Conservation (phyloP, 64 coral and sea anemone species). For the Astreopora myriophthalma region DNA sequence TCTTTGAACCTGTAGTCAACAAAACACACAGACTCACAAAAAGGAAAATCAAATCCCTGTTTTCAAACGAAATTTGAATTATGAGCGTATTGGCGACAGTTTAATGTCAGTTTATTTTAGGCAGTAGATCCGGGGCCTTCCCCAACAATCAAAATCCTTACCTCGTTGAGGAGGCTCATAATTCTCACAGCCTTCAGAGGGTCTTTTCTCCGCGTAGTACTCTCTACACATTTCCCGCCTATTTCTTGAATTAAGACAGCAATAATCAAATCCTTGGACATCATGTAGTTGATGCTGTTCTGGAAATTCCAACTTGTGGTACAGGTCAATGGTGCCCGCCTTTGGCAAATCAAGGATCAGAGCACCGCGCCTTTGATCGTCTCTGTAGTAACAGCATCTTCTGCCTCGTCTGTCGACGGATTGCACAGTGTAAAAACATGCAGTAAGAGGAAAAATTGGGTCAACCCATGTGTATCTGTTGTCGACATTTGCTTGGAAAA, state of each 20-base stretch:
- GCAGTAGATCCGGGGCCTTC: too few relatives aligned
- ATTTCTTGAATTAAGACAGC: neutral
- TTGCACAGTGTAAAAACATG: slow-evolving; percentile 18
- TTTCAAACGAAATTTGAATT: too few relatives aligned
- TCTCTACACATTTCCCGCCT: neutral
- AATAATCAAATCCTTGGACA: neutral
- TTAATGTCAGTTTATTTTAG: too few relatives aligned
- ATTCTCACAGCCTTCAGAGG: slow-evolving; percentile 19
- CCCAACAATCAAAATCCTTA: neutral
- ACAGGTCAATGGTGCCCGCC: neutral
- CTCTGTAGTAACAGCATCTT: slow-evolving; percentile 57
- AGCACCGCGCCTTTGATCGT: neutral
- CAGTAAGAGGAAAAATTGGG: neutral
- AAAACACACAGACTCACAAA: too few relatives aligned
- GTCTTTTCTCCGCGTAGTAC: slow-evolving; percentile 38
- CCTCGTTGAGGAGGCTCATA: slow-evolving; percentile 23
- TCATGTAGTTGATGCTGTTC: slow-evolving; percentile 7
- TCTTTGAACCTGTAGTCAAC: too few relatives aligned
- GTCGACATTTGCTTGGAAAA: slow-evolving; percentile 22
- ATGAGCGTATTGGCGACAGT: too few relatives aligned
- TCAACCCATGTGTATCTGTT: neutral
- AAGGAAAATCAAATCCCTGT: too few relatives aligned
- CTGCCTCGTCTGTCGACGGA: neutral
- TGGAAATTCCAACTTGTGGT: neutral
- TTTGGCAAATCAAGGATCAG: slow-evolving; percentile 34